Conservation (phyloP, 1,140 invertebrate genomes). For the Eumeta japonica region DNA sequence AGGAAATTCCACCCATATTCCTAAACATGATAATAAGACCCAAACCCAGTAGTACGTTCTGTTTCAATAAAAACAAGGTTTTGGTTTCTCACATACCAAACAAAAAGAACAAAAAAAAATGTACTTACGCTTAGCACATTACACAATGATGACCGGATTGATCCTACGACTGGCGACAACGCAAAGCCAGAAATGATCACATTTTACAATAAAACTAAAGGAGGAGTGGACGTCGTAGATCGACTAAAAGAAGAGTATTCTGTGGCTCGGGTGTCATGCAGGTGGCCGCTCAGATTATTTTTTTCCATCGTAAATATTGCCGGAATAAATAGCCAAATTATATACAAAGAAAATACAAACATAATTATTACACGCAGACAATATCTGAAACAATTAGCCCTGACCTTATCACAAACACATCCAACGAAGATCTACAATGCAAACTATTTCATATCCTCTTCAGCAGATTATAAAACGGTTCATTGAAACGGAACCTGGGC, state of each 20-base stretch:
- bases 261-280: constrained; percentile 9
- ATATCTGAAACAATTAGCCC: constrained; percentile 12
- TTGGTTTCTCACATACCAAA: constrained; percentile 8
- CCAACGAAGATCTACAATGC: too few species aligned
- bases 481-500: too few species aligned
- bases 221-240: too few species aligned
- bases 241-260: constrained; percentile 12
- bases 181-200: too few species aligned
- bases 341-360: too few species aligned
- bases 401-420: constrained; percentile 6
- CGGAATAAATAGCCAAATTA: constrained; percentile 14
- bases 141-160: too few species aligned
- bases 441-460: too few species aligned
- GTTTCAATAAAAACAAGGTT: constrained; percentile 7
- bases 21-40: constrained; percentile 12
- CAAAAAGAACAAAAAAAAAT: constrained; percentile 10
- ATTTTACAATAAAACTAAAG: too few species aligned
- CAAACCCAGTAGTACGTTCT: constrained; percentile 7
- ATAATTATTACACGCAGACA: constrained; percentile 10
- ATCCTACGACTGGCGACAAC: too few species aligned
- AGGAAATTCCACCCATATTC: constrained; percentile 36
- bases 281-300: constrained; percentile 14
- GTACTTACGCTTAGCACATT: constrained; percentile 2
- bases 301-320: constrained; percentile 12
- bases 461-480: too few species aligned